A percentile compares a stretch with the other conserved stretches of the same genome.
These are phyloP conservation scores for Dicrostonyx torquatus DNA, from an alignment of 2,797 vertebrate genomes.

Conservation along the genomic window DNA sequence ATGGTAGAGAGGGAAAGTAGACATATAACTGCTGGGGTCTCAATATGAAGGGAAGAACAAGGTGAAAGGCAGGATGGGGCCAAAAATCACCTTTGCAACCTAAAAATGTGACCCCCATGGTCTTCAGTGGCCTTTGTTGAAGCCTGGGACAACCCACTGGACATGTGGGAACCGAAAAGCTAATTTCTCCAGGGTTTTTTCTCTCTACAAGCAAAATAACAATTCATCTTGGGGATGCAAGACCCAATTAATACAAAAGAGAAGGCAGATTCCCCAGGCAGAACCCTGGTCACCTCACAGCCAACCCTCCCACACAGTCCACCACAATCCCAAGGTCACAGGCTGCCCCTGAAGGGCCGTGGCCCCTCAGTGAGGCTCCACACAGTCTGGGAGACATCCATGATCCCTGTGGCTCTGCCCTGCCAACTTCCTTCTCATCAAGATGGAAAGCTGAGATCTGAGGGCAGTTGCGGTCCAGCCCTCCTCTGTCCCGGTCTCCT, in stretches of 20 bases:
- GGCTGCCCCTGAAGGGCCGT: background rate
- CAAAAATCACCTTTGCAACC: background rate
- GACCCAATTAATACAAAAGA: background rate
- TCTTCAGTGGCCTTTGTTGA: background rate
- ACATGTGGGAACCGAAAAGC: background rate
- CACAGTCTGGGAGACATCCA: no score
- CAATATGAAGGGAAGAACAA: fast-evolving
- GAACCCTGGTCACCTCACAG: background rate
- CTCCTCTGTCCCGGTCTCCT: background rate
- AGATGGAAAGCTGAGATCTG: background rate
- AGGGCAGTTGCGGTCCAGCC: background rate
- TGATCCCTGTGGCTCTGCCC: background rate
- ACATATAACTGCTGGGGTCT: background rate
- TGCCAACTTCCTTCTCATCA: background rate
- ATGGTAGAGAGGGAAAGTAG: background rate
- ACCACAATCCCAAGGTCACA: background rate
- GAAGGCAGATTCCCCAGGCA: background rate
- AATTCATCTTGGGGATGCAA: background rate
- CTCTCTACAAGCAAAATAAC: background rate
- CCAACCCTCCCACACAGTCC: background rate
- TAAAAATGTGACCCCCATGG: background rate
- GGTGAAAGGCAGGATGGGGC: background rate
- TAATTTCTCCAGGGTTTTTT: background rate
- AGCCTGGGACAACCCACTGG: fast-evolving
- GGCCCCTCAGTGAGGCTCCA: fast-evolving